A percentile compares a stretch with the other conserved stretches of the same genome.
Evolutionary conservation across 2,888 invertebrate genomes (phyloP).

Genomic region (Prostheceraeus crozeri): DNA sequence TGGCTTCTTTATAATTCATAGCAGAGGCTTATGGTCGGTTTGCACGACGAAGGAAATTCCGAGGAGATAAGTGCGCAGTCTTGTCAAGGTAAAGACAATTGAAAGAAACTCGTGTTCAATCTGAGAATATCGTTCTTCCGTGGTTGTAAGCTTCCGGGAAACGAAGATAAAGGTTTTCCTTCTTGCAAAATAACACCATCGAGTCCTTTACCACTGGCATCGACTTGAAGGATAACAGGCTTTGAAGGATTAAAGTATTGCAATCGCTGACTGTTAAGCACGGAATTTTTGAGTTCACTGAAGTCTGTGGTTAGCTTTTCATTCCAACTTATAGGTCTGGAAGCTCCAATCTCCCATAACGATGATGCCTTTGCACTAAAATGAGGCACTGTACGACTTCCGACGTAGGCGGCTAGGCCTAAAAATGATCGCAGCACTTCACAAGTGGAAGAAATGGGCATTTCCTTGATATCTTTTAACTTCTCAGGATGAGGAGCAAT

Average conservation of each 20-base stretch:
- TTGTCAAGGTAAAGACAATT: neutral
- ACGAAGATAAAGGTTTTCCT: conserved; percentile 19
- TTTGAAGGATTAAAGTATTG: conserved; percentile 18
- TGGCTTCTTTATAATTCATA: conserved; percentile 2
- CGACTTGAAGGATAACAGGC: neutral
- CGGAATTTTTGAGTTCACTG: neutral
- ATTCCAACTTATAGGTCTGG: neutral
- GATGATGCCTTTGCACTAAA: neutral
- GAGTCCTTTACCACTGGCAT: neutral
- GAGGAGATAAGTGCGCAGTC: neutral
- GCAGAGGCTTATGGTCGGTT: conserved; percentile 9
- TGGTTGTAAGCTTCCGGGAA: conserved; percentile 2
- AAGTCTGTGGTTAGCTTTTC: neutral
- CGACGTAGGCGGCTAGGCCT: conserved; percentile 12
- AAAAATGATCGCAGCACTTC: conserved; percentile 2
- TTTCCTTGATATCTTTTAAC: neutral
- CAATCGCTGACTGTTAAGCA: conserved; percentile 2
- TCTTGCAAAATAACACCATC: conserved; percentile 3
- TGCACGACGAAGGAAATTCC: neutral
- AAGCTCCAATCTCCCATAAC: neutral
- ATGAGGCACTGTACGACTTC: conserved; percentile 6
- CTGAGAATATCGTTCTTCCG: conserved; percentile 2
- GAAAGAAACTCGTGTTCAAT: conserved; percentile 3
- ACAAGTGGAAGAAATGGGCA: neutral
- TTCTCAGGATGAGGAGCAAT: neutral